phyloP scores from a whole-genome alignment of 2,888 invertebrate genomes.

The Fabriciana adippe region DNA sequence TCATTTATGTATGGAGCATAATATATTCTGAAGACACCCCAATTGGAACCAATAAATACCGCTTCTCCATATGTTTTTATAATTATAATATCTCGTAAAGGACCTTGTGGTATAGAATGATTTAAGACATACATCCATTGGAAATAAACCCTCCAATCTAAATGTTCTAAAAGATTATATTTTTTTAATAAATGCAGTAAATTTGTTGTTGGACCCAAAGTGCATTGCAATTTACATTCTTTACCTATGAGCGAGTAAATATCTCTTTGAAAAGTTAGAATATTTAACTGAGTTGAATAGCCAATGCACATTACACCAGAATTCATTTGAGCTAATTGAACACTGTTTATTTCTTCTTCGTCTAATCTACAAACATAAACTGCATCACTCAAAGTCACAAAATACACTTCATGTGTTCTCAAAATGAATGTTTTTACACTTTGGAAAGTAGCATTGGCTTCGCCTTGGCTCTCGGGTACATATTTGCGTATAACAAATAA shows the following conservation, averaged over 20 bases:
- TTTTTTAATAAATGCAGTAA: conserved; percentile 48
- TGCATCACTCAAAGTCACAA: conserved; percentile 52
- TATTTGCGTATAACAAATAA: conserved; percentile 53
- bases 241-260: conserved; percentile 50
- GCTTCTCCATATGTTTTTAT: conserved; percentile 62
- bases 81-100: conserved; percentile 55
- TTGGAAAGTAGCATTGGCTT: conserved; percentile 47
- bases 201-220: conserved; percentile 48
- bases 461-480: conserved; percentile 33
- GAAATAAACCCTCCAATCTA: conserved; percentile 64
- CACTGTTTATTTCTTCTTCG: conserved; percentile 37
- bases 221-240: conserved; percentile 42
- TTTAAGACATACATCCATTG: conserved; percentile 60
- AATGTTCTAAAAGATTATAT: conserved; percentile 59
- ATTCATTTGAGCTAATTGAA: conserved; percentile 41
- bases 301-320: conserved; percentile 57
- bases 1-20: conserved; percentile 55
- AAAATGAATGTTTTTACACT: conserved; percentile 56
- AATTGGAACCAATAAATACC: conserved; percentile 63
- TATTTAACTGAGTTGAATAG: conserved; percentile 46
- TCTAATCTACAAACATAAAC: conserved; percentile 50
- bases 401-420: conserved; percentile 49
- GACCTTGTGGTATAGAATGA: conserved; percentile 54
- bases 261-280: conserved; percentile 55
- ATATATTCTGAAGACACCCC: conserved; percentile 63